Percentiles rank a stretch among this genome's conserved stretches.
These are phyloP conservation scores for Invenusta paracnida DNA, from an alignment of 2,888 invertebrate genomes.

Conservation along the genomic window DNA sequence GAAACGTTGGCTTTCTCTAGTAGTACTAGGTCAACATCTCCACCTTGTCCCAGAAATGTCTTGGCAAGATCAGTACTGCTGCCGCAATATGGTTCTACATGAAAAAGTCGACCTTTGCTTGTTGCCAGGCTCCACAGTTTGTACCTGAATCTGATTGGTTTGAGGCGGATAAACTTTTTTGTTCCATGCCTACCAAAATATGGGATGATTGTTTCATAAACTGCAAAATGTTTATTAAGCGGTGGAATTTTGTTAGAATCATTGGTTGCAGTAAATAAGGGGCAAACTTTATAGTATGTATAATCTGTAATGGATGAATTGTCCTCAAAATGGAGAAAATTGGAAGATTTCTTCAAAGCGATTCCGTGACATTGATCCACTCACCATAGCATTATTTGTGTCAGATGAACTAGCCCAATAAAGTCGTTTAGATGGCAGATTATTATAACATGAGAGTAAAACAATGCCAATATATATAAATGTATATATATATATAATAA, in stretches of 20 bases:
- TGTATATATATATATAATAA: neutral
- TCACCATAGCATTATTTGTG: neutral
- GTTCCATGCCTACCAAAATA: neutral
- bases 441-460: neutral
- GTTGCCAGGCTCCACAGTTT: neutral
- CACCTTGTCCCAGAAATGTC: neutral
- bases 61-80: neutral
- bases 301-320: neutral
- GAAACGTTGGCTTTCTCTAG: slow-evolving; percentile 12
- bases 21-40: neutral
- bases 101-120: neutral
- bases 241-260: neutral
- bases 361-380: neutral
- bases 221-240: neutral
- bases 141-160: slow-evolving; percentile 5
- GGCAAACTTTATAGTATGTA: neutral
- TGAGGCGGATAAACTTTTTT: slow-evolving; percentile 17
- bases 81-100: slow-evolving; percentile 11
- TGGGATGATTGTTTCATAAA: slow-evolving; percentile 2
- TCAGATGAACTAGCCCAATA: neutral
- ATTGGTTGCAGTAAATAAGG: neutral
- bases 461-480: too few species aligned
- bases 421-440: neutral
- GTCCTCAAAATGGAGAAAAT: neutral
- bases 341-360: neutral